Conservation (phyloP, 2,113 vertebrate genomes). For the Dipodomys ordii region DNA sequence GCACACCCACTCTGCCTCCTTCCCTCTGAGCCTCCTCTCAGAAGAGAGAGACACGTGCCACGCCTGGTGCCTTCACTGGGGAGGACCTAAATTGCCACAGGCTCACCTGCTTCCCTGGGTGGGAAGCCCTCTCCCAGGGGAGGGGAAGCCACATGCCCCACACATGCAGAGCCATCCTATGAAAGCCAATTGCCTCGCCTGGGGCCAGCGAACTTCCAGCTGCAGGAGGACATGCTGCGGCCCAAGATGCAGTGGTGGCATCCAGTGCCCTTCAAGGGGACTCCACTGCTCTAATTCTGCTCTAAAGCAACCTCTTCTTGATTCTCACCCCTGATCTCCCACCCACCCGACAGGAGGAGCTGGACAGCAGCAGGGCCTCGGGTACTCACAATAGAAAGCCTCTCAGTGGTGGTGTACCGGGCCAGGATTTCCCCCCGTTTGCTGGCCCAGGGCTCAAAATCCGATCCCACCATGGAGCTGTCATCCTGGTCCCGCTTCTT, state of each 20-base stretch:
- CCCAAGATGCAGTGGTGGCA: neutral
- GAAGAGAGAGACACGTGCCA: neutral
- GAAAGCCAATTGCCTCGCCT: neutral
- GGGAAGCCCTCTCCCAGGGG: neutral
- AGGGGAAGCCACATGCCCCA: rapidly evolving
- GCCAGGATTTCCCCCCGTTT: conserved; percentile 96
- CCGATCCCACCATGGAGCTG: conserved; percentile 88
- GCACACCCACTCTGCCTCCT: no score
- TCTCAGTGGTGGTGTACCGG: conserved; percentile 97
- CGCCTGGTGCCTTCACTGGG: no score
- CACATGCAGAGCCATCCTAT: no score
- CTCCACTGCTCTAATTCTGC: no score
- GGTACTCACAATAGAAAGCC: conserved; percentile 95
- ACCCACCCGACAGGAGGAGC: no score
- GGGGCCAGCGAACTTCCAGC: no score
- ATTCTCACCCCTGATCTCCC: neutral
- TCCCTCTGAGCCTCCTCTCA: neutral
- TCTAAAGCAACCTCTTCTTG: neutral
- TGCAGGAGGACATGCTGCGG: no score
- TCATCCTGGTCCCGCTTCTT: conserved; percentile 92
- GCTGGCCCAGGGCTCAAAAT: conserved; percentile 96
- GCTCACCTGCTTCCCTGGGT: neutral
- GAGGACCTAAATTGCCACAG: no score
- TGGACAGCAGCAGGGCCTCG: no score
- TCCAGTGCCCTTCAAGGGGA: neutral